A percentile compares a stretch with the other conserved stretches of the same genome.
phyloP scores from a whole-genome alignment of 2,888 invertebrate genomes.

The Spisula solida region DNA sequence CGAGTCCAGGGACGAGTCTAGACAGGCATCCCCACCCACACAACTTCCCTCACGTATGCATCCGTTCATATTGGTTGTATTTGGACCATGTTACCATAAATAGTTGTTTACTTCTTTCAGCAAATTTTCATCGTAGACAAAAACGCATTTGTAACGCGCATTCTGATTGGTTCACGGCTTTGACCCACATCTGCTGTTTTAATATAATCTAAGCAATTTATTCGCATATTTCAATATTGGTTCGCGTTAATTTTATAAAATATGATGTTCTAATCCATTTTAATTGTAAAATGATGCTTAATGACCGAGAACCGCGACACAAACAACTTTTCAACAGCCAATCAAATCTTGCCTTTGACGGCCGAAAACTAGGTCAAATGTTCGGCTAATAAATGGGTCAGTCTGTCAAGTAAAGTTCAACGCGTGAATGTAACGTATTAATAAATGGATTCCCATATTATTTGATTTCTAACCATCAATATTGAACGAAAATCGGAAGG shows the following conservation, averaged over 20 bases:
- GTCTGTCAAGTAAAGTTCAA: conserved; percentile 80
- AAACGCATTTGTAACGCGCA: conserved; percentile 7
- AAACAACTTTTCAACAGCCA: conserved; percentile 69
- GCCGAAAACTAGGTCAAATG: conserved; percentile 64
- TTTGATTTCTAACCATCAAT: conserved; percentile 40
- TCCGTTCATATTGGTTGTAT: conserved; percentile 28
- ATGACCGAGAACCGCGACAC: conserved; percentile 25
- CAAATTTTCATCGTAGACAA: conserved; percentile 67
- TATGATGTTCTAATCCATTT: not conserved
- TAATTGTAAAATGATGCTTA: not conserved
- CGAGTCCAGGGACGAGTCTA: not conserved
- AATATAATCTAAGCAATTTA: not conserved
- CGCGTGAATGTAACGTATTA: conserved; percentile 65
- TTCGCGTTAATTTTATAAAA: not conserved
- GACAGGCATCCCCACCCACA: not conserved
- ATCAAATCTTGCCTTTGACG: conserved; percentile 54
- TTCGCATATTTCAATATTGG: not conserved
- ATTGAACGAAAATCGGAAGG: not conserved
- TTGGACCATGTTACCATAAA: conserved; percentile 66
- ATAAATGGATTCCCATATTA: conserved; percentile 58
- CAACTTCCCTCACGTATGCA: not conserved
- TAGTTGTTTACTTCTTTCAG: conserved; percentile 72
- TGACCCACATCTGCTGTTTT: conserved; percentile 60
- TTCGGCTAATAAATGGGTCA: conserved; percentile 79
- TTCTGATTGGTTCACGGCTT: conserved; percentile 57